Evolutionary conservation across 2,888 invertebrate genomes (phyloP).

Genomic region (Rotaria socialis): DNA sequence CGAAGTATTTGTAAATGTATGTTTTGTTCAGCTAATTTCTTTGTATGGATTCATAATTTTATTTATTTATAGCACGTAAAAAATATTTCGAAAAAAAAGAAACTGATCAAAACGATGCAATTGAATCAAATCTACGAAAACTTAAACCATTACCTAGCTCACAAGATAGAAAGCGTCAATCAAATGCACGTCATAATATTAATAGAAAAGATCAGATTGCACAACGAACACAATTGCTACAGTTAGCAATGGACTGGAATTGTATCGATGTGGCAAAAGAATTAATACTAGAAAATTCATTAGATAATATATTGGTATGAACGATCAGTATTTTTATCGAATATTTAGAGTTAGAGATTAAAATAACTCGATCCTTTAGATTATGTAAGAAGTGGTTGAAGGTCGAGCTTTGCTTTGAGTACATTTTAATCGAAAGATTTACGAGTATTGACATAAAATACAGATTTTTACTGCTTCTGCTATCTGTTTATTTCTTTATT

Average conservation of each 20-base stretch:
- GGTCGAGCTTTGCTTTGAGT: too few relatives aligned
- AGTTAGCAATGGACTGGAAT: slow-evolving; percentile 21
- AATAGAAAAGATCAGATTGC: neutral
- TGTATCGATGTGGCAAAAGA: slow-evolving; percentile 6
- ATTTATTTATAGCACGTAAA: neutral
- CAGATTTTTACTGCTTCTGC: too few relatives aligned
- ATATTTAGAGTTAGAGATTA: neutral
- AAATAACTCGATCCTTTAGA: too few relatives aligned
- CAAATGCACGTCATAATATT: neutral
- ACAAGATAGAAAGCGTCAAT: neutral
- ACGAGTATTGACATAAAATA: too few relatives aligned
- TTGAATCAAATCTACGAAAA: neutral
- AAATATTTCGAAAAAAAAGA: neutral
- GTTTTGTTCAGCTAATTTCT: too few relatives aligned
- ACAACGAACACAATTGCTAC: neutral
- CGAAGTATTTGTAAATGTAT: slow-evolving; percentile 15
- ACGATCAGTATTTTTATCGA: neutral
- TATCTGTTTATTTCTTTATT: too few relatives aligned
- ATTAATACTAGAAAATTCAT: neutral
- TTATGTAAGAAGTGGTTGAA: too few relatives aligned
- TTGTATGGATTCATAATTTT: neutral
- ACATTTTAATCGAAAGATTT: too few relatives aligned
- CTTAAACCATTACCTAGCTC: neutral
- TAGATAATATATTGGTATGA: slow-evolving; percentile 8
- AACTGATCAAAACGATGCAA: neutral